Base-by-base conservation (phyloP, 2,797 vertebrate genomes). In the Haliaeetus vocifer region DNA sequence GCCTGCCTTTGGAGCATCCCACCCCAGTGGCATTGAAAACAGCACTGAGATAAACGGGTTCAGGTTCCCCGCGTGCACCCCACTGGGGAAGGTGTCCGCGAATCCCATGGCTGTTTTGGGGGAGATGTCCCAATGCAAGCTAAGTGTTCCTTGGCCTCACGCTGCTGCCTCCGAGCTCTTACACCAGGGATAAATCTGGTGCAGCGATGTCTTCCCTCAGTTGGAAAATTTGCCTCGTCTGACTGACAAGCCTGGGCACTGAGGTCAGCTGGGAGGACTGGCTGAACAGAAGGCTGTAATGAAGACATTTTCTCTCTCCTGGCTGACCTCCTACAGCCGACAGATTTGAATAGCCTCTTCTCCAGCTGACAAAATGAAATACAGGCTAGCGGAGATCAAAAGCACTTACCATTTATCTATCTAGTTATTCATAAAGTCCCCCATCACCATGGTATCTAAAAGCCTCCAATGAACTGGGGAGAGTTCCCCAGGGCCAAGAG, bases 281-380 rank as follows among this genome's bases (percentile, higher is more conserved):
- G 79, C 77, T 92, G 96, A 92, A 92, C 93, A 97, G 93, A 93
- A 95, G 92, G 91, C 92, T 93, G 80, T 96, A 95, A 97, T 97
- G 90, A 97, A 97, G 90, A 95, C 80, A 91, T 96, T 92, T 92
- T 94, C 92, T 75, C 85, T 94, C 80, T 95, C 52, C 95, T 95
- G 95, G 83, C 91, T 96, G 92, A 96, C 94, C 96, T 94, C 92
- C 88, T 95, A 85, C 86, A 92, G 87, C 79, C 6, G n/a, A 90
- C 92, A 94, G 93, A 96, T 97, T 97, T 96, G 96, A 97, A 95
- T 93, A 94, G 80, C 90, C 81, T 95, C 89, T 79, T 96, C 91
- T 80, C 86, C 87, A 94, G 93, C 75, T 96, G 96, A 92, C 93
- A 93, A 81, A 88, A 90, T 96, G 94, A 96, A 97, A 97, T 92